Conservation (phyloP, 2,797 vertebrate species). For the Sebastes glaucus region DNA sequence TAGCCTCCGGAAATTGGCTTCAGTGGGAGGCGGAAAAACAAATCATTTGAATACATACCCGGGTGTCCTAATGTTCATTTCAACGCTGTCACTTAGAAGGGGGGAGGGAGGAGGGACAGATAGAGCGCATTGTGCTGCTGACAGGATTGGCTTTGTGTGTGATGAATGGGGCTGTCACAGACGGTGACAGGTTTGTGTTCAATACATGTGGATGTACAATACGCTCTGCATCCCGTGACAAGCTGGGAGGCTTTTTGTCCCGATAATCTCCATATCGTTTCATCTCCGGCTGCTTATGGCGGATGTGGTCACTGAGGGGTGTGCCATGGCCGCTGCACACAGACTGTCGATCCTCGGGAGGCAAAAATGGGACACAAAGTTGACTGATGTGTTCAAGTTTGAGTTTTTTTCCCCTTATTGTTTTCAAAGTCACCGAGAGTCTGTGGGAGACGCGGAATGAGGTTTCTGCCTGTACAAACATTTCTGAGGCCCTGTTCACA, state of each 20-base stretch:
- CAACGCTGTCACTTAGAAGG: constrained; percentile 81
- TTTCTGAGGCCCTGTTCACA: background rate
- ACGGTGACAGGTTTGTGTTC: constrained; percentile 85
- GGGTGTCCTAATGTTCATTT: constrained; percentile 82
- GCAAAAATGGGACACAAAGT: constrained; percentile 52
- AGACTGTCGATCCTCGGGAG: constrained; percentile 48
- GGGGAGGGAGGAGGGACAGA: constrained; percentile 58
- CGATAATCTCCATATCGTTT: constrained; percentile 82
- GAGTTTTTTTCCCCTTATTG: background rate
- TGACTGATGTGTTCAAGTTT: constrained; percentile 55
- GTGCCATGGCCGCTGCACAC: constrained; percentile 60
- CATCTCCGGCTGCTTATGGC: constrained; percentile 77
- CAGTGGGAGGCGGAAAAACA: constrained; percentile 72
- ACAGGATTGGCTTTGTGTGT: constrained; percentile 85
- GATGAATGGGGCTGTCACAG: constrained; percentile 87
- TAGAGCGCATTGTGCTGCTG: constrained; percentile 75
- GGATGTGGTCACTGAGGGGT: constrained; percentile 76
- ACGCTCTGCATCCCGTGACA: constrained; percentile 83
- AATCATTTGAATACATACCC: constrained; percentile 80
- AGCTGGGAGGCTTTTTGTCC: constrained; percentile 83
- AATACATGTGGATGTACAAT: constrained; percentile 87
- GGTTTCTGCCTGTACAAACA: background rate
- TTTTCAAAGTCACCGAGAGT: constrained; percentile 34
- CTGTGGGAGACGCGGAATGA: background rate
- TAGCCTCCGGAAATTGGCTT: constrained; percentile 81